A percentile compares a stretch with the other conserved stretches of the same genome.
Conservation (phyloP, 2,797 vertebrate genomes). For the Sebastes umbrosus region DNA sequence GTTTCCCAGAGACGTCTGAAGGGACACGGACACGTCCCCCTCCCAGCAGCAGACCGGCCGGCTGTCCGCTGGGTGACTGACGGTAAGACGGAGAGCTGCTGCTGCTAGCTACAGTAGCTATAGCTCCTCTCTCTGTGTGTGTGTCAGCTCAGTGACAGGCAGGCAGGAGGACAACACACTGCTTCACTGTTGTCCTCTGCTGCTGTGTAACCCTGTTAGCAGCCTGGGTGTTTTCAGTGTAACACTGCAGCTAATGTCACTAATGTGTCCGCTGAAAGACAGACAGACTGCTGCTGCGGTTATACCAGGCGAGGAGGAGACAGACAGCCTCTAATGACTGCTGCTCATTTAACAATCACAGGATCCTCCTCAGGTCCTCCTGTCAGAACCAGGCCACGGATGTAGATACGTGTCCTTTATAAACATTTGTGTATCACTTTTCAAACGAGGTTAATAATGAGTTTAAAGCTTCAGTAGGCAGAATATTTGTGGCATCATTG, state of each 20-base stretch:
- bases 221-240: background rate
- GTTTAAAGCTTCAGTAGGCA: background rate
- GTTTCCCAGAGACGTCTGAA: background rate
- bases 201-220: background rate
- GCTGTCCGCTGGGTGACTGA: background rate
- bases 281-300: background rate
- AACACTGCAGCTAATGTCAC: background rate
- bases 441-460: background rate
- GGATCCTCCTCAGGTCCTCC: background rate
- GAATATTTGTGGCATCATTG: too few relatives aligned
- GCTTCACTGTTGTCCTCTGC: background rate
- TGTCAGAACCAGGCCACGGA: background rate
- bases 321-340: background rate
- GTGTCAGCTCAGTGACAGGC: background rate
- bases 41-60: background rate
- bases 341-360: background rate
- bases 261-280: background rate
- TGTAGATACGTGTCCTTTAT: background rate
- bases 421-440: background rate
- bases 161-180: background rate
- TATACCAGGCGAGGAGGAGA: background rate
- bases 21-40: background rate
- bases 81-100: conserved; percentile 20
- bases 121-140: too few relatives aligned
- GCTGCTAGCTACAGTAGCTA: background rate